These are phyloP conservation scores for Petromus typicus DNA, from an alignment of 2,113 vertebrate species.

Conservation along the genomic window DNA sequence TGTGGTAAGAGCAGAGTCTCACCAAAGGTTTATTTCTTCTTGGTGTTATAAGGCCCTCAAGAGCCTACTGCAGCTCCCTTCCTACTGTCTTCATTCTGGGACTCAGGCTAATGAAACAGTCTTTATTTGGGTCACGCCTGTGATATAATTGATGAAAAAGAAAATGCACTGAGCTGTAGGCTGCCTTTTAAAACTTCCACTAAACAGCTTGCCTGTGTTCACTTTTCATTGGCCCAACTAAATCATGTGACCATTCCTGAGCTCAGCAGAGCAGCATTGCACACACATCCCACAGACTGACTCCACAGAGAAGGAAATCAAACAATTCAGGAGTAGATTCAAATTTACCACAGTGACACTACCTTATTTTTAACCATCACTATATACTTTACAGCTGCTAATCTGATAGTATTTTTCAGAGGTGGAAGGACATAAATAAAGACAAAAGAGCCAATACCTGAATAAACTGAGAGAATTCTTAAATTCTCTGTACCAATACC, in stretches of 20 bases:
- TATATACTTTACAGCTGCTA: background rate
- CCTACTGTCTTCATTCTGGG: background rate
- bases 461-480: background rate
- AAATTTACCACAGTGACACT: background rate
- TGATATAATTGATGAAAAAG: background rate
- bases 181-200: background rate
- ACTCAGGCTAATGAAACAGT: background rate
- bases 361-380: background rate
- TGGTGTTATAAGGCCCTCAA: background rate
- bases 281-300: background rate
- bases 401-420: background rate
- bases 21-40: background rate
- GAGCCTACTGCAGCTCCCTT: background rate
- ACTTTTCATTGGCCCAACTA: background rate
- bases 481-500: background rate
- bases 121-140: constrained; percentile 14
- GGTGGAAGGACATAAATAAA: background rate
- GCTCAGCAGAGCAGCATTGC: background rate
- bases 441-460: background rate
- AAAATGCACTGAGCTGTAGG: background rate
- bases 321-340: background rate
- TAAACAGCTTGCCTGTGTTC: background rate
- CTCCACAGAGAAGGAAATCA: background rate
- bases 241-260: background rate
- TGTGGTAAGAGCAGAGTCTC: background rate